Base-by-base conservation (phyloP, 1,140 invertebrate genomes). In the Tribolium castaneum region DNA sequence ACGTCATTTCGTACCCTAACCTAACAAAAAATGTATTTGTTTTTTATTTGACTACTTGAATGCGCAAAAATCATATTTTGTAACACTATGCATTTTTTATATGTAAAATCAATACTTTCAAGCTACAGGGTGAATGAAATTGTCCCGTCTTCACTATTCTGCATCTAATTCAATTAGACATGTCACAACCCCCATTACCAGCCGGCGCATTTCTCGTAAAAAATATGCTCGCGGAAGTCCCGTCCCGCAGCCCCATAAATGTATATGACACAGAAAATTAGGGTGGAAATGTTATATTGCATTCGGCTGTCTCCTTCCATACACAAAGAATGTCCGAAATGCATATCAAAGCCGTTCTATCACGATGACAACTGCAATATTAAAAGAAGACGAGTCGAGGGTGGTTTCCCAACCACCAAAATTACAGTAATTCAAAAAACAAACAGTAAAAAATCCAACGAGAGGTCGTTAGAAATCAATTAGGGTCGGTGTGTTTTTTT, bases 381-480 rank as follows among this genome's bases (percentile, higher is more conserved):
- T 66, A 66, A 66, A 66, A 66, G 59, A 30, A 59, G 54, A 66
- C 1, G 59, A 25, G 10, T 66, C 30, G 1, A 30, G 54, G 59
- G 25, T 34, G 25, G n/a, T 35, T 12, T 35, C 56, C 3, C 9
- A 12, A n/a, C 13, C 59, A 30, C 7, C 35, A 39, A 66, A 66
- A 66, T 35, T 66, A 66, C 59, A 66, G 51, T 14, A 59, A 59
- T 59, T 59, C 22, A 7, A n/a, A 59, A 59, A 59, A 59, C 19
- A 59, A 59, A 59, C 54, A 25, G 12, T 54, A 54, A 54, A 54
- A 59, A 62, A 9, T 13, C 56, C 56, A 16, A 0, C 16, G 22
- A 51, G 49, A 73, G 45, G 30, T 73, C 71, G 71, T 73, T 73
- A 73, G 52, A 73, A 73, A 73, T 52, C 71, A 34, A 73, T 73